Percentiles rank a stretch among this genome's conserved stretches.
These are phyloP conservation scores for Glandiceps talaboti DNA, from an alignment of 53 echinoderm and acorn worm genomes.

Conservation along the genomic window DNA sequence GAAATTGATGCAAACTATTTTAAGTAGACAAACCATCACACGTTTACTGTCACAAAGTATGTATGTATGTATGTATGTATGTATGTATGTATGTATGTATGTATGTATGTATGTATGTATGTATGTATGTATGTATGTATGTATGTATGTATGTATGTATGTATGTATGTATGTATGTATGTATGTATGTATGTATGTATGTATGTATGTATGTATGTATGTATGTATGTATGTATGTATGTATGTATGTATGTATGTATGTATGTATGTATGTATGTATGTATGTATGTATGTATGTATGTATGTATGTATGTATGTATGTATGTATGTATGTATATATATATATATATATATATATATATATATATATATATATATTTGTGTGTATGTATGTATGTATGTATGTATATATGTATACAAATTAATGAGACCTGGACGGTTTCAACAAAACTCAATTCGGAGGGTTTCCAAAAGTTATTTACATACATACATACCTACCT, in stretches of 20 bases:
- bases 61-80: neutral
- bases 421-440: too few relatives aligned
- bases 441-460: too few relatives aligned
- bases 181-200: neutral
- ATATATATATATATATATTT: too few relatives aligned
- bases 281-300: too few relatives aligned
- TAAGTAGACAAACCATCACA: too few relatives aligned
- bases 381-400: neutral
- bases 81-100: neutral
- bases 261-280: neutral
- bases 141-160: neutral
- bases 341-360: too few relatives aligned
- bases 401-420: neutral
- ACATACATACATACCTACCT: too few relatives aligned
- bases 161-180: neutral
- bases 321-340: too few relatives aligned
- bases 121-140: neutral
- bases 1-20: too few relatives aligned
- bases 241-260: neutral
- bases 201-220: neutral
- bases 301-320: too few relatives aligned
- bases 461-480: too few relatives aligned
- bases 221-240: neutral
- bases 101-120: neutral
- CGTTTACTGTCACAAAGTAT: too few relatives aligned